Conservation (phyloP, 2,797 vertebrate genomes). For the Phyllotis vaccarum region DNA sequence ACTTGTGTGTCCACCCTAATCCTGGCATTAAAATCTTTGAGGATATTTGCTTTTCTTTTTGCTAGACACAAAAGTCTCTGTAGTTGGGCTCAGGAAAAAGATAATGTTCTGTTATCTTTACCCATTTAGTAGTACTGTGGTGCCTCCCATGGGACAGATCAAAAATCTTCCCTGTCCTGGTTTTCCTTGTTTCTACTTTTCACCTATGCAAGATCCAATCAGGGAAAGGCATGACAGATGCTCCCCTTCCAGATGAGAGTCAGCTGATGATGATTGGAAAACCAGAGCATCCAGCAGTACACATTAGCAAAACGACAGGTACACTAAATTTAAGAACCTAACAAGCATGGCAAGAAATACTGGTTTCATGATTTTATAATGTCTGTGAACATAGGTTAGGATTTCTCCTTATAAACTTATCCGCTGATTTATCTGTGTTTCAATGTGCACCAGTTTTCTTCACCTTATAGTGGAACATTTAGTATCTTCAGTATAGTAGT, state of each 20-base stretch:
- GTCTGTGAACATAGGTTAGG: background rate
- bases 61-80: background rate
- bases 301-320: background rate
- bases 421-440: background rate
- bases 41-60: background rate
- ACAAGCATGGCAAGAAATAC: background rate
- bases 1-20: background rate
- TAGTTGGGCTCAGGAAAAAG: background rate
- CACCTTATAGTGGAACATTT: background rate
- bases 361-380: background rate
- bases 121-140: background rate
- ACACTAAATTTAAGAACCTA: background rate
- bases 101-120: background rate
- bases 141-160: too few relatives aligned
- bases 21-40: background rate
- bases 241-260: background rate
- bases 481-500: background rate
- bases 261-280: background rate
- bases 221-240: too few relatives aligned
- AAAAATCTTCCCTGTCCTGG: background rate
- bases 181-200: background rate
- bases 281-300: background rate
- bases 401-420: background rate
- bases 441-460: background rate
- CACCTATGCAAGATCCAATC: background rate